Conservation (phyloP, 1,140 invertebrate species). For the Euwallacea similis region DNA sequence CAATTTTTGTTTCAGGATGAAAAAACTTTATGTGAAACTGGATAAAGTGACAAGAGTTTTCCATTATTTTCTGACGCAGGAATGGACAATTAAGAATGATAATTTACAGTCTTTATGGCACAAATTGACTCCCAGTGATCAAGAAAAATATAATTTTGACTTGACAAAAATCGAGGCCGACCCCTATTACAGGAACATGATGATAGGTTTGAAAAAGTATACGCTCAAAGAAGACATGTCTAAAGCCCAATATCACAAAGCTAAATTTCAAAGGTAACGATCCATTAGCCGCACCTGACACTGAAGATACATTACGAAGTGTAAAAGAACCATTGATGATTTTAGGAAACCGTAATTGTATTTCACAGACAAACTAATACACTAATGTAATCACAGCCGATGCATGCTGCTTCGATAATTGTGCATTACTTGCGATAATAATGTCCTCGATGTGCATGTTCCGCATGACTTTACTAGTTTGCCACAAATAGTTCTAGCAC, state of each 20-base stretch:
- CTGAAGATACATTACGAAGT: background rate
- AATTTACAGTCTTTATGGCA: conserved; percentile 34
- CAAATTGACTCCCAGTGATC: conserved; percentile 27
- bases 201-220: conserved; percentile 38
- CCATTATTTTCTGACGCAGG: conserved; percentile 38
- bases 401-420: too few species aligned
- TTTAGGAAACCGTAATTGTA: too few species aligned
- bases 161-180: conserved; percentile 28
- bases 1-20: conserved; percentile 33
- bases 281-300: background rate
- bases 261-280: conserved; percentile 35
- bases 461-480: too few species aligned
- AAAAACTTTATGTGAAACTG: conserved; percentile 36
- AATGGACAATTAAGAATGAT: conserved; percentile 39
- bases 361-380: too few species aligned
- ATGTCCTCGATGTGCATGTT: too few species aligned
- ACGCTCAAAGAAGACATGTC: conserved; percentile 41
- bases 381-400: too few species aligned
- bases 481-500: too few species aligned
- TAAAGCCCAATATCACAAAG: conserved; percentile 30
- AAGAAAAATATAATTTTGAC: conserved; percentile 37
- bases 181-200: conserved; percentile 32
- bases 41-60: conserved; percentile 36
- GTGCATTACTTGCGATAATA: too few species aligned
- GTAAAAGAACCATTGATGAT: too few species aligned